These are phyloP conservation scores for Chloroceryle aenea DNA, from an alignment of 2,113 vertebrate species.

Conservation along the genomic window DNA sequence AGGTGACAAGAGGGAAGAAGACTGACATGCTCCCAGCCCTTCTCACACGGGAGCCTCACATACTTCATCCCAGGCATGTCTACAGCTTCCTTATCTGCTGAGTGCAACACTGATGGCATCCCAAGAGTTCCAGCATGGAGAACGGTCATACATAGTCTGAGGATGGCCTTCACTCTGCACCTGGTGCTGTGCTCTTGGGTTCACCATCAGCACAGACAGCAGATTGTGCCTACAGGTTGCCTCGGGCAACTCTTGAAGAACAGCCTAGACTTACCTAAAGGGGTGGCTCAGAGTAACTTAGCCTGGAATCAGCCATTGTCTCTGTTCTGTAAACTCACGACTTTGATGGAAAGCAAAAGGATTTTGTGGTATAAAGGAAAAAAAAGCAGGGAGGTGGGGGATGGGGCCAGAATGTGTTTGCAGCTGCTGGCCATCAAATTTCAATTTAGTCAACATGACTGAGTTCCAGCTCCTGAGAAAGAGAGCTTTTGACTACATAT, in stretches of 20 bases:
- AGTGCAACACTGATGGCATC: neutral
- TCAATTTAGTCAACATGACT: conserved; percentile 60
- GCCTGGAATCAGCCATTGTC: neutral
- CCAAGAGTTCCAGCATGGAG: neutral
- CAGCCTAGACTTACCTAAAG: neutral
- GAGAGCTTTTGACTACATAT: conserved; percentile 71
- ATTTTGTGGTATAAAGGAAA: conserved; percentile 36
- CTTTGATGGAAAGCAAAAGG: conserved; percentile 40
- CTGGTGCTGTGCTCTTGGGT: neutral
- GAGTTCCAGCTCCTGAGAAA: conserved; percentile 73
- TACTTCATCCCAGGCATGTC: neutral
- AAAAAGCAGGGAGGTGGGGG: neutral
- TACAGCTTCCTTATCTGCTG: neutral
- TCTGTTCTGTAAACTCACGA: neutral
- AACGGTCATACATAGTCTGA: neutral
- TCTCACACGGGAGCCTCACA: neutral
- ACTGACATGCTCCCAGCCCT: neutral
- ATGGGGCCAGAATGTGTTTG: neutral
- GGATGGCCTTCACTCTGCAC: neutral
- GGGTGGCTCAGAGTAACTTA: neutral
- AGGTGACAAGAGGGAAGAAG: fast-evolving
- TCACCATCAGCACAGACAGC: neutral
- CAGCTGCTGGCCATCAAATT: conserved; percentile 59
- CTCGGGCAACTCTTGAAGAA: neutral
- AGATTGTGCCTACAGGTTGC: neutral